Evolutionary conservation across 1,140 invertebrate species (phyloP).

Genomic region (Cotesia typhae): DNA sequence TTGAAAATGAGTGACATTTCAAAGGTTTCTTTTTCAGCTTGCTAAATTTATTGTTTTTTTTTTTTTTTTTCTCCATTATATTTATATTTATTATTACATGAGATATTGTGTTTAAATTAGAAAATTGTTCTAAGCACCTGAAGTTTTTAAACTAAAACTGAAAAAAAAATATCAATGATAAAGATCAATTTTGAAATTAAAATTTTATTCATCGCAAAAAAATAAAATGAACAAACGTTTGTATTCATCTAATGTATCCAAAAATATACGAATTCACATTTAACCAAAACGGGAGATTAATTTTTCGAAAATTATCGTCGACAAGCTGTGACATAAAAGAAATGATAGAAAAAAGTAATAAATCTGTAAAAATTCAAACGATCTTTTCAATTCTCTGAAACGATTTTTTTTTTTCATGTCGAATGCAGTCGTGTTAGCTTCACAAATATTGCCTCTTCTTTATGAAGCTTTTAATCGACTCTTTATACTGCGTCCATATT

Average conservation of each 20-base stretch:
- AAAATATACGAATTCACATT: too few relatives aligned
- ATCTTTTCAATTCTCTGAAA: background rate
- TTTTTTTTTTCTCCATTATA: too few relatives aligned
- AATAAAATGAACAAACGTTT: background rate
- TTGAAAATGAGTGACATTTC: too few relatives aligned
- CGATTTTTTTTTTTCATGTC: background rate
- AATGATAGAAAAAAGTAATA: conserved; percentile 26
- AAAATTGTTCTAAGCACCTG: too few relatives aligned
- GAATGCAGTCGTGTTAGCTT: background rate
- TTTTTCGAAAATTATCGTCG: conserved; percentile 40
- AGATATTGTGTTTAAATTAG: too few relatives aligned
- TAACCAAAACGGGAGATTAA: background rate
- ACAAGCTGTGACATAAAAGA: conserved; percentile 42
- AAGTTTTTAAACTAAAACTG: too few relatives aligned
- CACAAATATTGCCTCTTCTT: conserved; percentile 8
- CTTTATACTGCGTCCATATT: background rate
- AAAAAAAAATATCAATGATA: too few relatives aligned
- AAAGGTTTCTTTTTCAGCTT: too few relatives aligned
- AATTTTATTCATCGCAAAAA: background rate
- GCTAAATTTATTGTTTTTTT: too few relatives aligned
- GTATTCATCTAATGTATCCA: background rate
- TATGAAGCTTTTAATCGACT: background rate
- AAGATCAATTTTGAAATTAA: conserved; percentile 12
- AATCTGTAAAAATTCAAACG: background rate
- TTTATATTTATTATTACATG: too few relatives aligned